Base-by-base conservation (phyloP, 2,888 invertebrate genomes). In the Aethes cnicana region DNA sequence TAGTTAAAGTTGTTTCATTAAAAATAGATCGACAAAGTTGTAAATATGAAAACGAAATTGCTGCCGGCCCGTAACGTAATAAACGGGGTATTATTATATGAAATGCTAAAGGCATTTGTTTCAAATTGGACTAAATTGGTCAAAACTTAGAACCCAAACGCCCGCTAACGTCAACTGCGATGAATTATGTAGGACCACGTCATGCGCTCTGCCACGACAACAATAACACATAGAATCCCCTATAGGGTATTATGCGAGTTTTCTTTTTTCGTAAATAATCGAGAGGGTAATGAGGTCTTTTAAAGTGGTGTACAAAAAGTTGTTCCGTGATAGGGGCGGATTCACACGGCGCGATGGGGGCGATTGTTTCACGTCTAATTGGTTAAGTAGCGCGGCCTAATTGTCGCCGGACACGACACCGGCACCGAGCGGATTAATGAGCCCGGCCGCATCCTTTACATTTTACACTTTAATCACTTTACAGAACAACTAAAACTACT, bases 331-430 rank as follows among this genome's bases (percentile, higher is more conserved):
- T 89, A 89, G 87, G 89, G 89, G 89, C 87, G 84, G 86, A 86
- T 89, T 88, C 83, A 85, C 80, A 72, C 66, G 59, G 63, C 71
- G 69, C 74, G 61, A 87, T 88, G 84, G 67, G 88, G 88, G 88
- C 77, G 78, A 87, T 88, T 86, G 87, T 88, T 86, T 86, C 78
- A 77, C 64, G 64, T 74, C 80, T 87, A 88, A 88, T 88, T 87
- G 89, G 84, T 85, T 84, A 88, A 88, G 83, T 84, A 87, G 80
- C 72, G 64, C 74, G 69, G 68, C 69, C 82, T 88, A 88, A 89
- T 87, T 82, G 87, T 62, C 58, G 50, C 61, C 66, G 72, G 77
- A 77, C 88, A 88, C 83, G 88, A 78, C 74, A 87, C 73, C 63
- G 58, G 52, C 53, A 35, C 55, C 39, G 41, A 18, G 42, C 41